phyloP scores from a whole-genome alignment of 1,140 invertebrate genomes.

The Polypedilum pembai region DNA sequence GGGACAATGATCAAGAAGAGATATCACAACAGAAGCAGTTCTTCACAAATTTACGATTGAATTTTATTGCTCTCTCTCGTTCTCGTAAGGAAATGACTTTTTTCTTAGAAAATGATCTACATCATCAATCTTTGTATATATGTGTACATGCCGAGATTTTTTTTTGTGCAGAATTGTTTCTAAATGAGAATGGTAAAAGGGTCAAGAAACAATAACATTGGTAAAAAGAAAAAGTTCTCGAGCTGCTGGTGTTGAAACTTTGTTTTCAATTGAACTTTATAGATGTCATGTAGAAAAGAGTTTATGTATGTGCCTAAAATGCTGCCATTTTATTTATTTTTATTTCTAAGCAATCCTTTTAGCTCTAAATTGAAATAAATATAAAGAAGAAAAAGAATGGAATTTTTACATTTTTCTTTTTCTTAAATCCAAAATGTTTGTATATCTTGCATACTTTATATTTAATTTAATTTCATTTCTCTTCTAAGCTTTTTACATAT shows the following conservation, averaged over 20 bases:
- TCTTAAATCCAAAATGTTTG: too few species aligned
- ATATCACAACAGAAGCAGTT: background rate
- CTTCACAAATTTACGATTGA: background rate
- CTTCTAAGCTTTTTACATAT: too few species aligned
- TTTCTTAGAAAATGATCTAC: background rate
- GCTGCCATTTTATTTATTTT: too few species aligned
- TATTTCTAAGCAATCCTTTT: too few species aligned
- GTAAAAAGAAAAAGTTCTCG: background rate
- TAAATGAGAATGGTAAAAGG: background rate
- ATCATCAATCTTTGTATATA: background rate
- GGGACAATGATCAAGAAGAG: constrained; percentile 4
- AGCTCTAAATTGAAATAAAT: too few species aligned
- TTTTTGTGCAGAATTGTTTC: background rate
- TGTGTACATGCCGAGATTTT: background rate
- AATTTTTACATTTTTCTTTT: too few species aligned
- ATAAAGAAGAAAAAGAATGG: too few species aligned
- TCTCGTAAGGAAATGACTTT: background rate
- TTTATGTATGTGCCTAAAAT: background rate
- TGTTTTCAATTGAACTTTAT: constrained; percentile 1
- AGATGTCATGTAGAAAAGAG: background rate
- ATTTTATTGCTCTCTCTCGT: background rate
- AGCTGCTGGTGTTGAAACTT: background rate
- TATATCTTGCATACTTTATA: too few species aligned
- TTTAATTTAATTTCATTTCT: too few species aligned
- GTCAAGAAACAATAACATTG: background rate